These are phyloP conservation scores for Deroplatys truncata DNA, from an alignment of 2,888 invertebrate genomes.

Conservation along the genomic window DNA sequence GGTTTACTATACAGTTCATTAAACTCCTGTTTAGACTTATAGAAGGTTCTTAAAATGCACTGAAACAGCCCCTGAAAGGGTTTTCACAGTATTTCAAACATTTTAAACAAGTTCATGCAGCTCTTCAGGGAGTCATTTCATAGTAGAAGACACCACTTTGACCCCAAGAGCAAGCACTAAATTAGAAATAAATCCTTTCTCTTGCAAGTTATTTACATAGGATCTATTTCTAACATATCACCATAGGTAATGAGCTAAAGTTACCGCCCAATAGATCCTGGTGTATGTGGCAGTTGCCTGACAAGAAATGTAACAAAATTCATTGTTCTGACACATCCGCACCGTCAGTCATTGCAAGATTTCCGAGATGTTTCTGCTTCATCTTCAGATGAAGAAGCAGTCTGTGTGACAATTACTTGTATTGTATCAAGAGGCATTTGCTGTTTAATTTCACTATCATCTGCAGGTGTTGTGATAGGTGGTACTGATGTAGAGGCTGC, in stretches of 20 bases:
- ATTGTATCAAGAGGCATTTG: not conserved
- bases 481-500: not conserved
- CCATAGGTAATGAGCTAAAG: not conserved
- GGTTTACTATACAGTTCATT: not conserved
- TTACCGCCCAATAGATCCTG: not conserved
- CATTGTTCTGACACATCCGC: not conserved
- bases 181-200: not conserved
- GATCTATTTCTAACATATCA: not conserved
- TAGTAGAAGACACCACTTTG: not conserved
- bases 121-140: not conserved
- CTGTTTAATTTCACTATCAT: not conserved
- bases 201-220: not conserved
- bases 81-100: not conserved
- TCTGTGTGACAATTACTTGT: not conserved
- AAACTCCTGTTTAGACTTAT: not conserved
- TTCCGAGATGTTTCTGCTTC: not conserved
- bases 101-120: not conserved
- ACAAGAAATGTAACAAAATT: not conserved
- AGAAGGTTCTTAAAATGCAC: not conserved
- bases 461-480: not conserved
- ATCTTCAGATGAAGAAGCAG: not conserved
- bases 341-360: not conserved
- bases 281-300: not conserved
- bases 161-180: not conserved
- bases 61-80: not conserved